A percentile compares a stretch with the other conserved stretches of the same genome.
These are phyloP conservation scores for Nyctereutes procyonoides DNA, from an alignment of 2,113 vertebrate species.

Conservation along the genomic window DNA sequence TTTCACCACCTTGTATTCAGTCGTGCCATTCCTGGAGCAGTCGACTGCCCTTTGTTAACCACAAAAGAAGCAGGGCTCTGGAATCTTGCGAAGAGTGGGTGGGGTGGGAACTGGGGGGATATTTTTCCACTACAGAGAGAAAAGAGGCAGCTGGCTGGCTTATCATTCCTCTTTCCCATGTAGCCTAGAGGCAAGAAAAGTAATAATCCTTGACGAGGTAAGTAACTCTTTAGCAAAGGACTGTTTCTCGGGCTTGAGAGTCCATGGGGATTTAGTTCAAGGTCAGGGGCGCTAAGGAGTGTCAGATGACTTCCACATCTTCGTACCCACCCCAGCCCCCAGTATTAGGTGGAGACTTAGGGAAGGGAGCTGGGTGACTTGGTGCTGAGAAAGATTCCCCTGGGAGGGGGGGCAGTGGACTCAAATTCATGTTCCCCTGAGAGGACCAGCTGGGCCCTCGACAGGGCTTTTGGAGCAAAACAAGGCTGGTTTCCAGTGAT, in stretches of 20 bases:
- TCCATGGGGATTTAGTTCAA: background rate
- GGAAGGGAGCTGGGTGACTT: too few species aligned
- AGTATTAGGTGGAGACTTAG: rapidly evolving
- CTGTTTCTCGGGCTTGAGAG: background rate
- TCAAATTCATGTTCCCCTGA: background rate
- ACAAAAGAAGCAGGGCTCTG: background rate
- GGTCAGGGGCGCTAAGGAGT: background rate
- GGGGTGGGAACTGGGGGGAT: background rate
- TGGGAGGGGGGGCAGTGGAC: too few species aligned
- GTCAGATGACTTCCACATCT: background rate
- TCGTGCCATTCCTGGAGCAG: background rate
- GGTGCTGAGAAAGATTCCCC: background rate
- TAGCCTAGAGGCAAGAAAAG: background rate
- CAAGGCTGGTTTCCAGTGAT: background rate
- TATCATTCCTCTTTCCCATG: background rate
- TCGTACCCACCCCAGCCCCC: background rate
- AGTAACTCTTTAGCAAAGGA: background rate
- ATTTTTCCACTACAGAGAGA: background rate
- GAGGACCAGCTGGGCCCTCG: background rate
- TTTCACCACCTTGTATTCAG: background rate
- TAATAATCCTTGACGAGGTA: background rate
- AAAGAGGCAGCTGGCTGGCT: background rate
- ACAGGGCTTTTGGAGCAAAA: background rate
- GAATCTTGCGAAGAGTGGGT: background rate
- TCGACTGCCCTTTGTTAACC: background rate